Conservation (phyloP, 2,888 invertebrate species). For the Drosophila limbata region DNA sequence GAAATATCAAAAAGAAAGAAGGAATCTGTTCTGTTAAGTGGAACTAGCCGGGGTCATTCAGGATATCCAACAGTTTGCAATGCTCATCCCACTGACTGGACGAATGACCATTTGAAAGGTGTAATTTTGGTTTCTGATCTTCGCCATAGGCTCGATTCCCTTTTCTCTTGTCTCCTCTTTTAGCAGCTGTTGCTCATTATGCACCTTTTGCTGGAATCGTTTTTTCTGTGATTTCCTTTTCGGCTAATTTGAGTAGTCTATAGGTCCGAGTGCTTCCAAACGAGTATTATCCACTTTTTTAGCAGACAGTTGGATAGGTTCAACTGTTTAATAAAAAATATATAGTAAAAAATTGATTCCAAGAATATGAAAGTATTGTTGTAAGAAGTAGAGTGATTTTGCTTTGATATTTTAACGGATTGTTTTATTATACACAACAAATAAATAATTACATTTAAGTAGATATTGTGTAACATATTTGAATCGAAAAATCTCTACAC, state of each 20-base stretch:
- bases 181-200: slow-evolving; percentile 58
- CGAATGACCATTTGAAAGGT: slow-evolving; percentile 77
- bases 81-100: slow-evolving; percentile 35
- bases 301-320: not conserved
- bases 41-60: slow-evolving; percentile 68
- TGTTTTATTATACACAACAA: not conserved
- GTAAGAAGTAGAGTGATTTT: not conserved
- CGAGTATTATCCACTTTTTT: not conserved
- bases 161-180: slow-evolving; percentile 13
- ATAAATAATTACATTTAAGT: too few relatives aligned
- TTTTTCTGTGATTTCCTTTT: slow-evolving; percentile 14
- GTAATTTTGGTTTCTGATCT: slow-evolving; percentile 71
- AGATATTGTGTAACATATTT: too few relatives aligned
- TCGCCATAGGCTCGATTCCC: slow-evolving; percentile 42
- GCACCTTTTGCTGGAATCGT: slow-evolving; percentile 43
- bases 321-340: not conserved
- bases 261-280: not conserved
- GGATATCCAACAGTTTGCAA: slow-evolving; percentile 50
- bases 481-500: too few relatives aligned
- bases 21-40: slow-evolving; percentile 40
- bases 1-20: slow-evolving; percentile 30
- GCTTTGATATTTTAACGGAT: not conserved
- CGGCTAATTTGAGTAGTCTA: not conserved
- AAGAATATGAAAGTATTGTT: not conserved
- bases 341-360: not conserved